Evolutionary conservation across 2,113 vertebrate species (phyloP).

Genomic region (Tautogolabrus adspersus): DNA sequence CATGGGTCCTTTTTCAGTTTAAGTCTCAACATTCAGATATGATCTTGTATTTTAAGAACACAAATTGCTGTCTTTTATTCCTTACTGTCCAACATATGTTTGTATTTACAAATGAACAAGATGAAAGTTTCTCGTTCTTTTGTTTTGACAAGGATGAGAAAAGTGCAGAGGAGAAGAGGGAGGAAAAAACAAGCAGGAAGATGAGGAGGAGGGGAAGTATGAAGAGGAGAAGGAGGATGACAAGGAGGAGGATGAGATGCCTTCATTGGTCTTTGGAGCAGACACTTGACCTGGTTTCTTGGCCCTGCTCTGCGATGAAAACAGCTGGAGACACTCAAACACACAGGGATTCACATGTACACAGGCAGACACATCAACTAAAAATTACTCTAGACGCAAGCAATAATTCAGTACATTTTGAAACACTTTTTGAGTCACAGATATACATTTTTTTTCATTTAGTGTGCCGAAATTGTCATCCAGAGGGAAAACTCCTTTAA

Average conservation of each 20-base stretch:
- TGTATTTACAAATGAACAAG: no score
- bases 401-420: no score
- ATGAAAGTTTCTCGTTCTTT: background rate
- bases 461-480: no score
- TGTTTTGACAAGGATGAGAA: background rate
- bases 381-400: background rate
- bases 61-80: background rate
- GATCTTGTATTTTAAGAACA: background rate
- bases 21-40: background rate
- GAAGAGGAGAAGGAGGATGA: background rate
- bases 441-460: no score
- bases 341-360: background rate
- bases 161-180: background rate
- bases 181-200: background rate
- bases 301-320: constrained; percentile 45
- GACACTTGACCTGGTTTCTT: constrained; percentile 77
- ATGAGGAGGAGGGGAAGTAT: background rate
- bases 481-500: no score
- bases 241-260: constrained; percentile 14
- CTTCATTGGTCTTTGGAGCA: constrained; percentile 49
- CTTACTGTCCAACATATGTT: background rate
- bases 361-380: background rate
- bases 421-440: no score
- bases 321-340: constrained; percentile 35
- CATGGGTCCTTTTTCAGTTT: background rate